Evolutionary conservation across 2,888 invertebrate species (phyloP).

Genomic region (Leucoma salicis): DNA sequence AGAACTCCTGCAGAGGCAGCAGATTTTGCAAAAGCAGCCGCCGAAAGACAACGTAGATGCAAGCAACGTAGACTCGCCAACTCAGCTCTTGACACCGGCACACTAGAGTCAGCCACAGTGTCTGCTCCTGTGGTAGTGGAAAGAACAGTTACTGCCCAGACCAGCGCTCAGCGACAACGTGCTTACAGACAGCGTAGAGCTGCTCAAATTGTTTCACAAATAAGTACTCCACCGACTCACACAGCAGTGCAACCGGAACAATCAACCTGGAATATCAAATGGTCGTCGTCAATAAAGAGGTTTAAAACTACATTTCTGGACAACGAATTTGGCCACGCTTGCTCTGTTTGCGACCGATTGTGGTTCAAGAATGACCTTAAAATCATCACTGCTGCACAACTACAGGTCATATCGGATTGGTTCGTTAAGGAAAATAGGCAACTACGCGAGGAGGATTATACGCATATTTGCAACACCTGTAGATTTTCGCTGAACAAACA

Average conservation of each 20-base stretch:
- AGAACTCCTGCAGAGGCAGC: slow-evolving; percentile 29
- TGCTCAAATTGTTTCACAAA: slow-evolving; percentile 15
- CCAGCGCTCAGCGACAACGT: slow-evolving; percentile 20
- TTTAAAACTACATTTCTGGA: not conserved
- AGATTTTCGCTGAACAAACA: no score
- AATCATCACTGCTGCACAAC: no score
- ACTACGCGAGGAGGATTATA: no score
- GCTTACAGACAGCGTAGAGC: slow-evolving; percentile 20
- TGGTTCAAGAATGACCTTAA: no score
- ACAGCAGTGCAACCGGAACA: slow-evolving; percentile 17
- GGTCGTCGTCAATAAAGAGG: slow-evolving; percentile 19
- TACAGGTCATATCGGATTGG: no score
- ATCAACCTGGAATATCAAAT: slow-evolving; percentile 31
- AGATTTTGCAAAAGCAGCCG: slow-evolving; percentile 29
- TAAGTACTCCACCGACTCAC: slow-evolving; percentile 17
- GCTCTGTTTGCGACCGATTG: no score
- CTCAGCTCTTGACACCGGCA: slow-evolving; percentile 15
- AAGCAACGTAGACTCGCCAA: slow-evolving; percentile 27
- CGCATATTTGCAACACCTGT: not conserved
- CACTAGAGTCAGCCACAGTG: slow-evolving; percentile 14
- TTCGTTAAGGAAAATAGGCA: no score
- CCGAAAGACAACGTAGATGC: slow-evolving; percentile 31
- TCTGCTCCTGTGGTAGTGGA: slow-evolving; percentile 19
- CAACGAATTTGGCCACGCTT: no score
- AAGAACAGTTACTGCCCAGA: slow-evolving; percentile 17